Evolutionary conservation across 2,888 invertebrate species (phyloP), one percentile per base, ranked within the genome.

Genomic region (Acrobasis consociella): DNA sequence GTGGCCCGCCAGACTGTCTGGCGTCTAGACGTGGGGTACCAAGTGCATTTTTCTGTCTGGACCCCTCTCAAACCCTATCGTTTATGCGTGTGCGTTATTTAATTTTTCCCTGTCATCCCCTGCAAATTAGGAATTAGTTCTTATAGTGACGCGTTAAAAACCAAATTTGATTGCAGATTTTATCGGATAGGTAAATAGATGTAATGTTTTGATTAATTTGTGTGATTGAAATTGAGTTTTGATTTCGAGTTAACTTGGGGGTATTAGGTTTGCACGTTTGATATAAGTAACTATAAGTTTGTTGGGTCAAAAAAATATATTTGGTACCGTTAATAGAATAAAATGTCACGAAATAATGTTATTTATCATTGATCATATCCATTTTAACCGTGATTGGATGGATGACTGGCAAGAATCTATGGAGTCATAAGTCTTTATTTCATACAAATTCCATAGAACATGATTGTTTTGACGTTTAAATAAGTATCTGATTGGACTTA

Each of bases 41-140:
- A 78, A 90, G 88, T 90, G 91, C 90, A 91, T 89, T 91, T 90
- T 86, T 89, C 87, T 88, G 91, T 90, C 90, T 89, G 88, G 84
- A 86, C 84, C 87, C 88, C 87, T 85, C 77, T 72, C 71, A 80
- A 81, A 83, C 85, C 87, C 87, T 78, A 82, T 77, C 80, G 80
- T 75, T 80, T 82, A 81, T 81, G 83, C 82, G 84, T 82, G 77
- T 85, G 82, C 80, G 83, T 84, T 86, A 87, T 87, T 87, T 83
- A 86, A 89, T 88, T 85, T 86, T 82, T 78, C 80, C 67, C 65
- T 64, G 66, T 65, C 68, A 72, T 56, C 51, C 60, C 46, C 42
- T 46, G 9, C 42, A 39, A 59, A 50, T 9, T 49, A 15, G 37
- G 49, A 39, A 62, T 62, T 49, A 15, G 13, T 49, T 61, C 53